Base-by-base conservation (phyloP, 2,888 invertebrate genomes). In the Thumatha senex region DNA sequence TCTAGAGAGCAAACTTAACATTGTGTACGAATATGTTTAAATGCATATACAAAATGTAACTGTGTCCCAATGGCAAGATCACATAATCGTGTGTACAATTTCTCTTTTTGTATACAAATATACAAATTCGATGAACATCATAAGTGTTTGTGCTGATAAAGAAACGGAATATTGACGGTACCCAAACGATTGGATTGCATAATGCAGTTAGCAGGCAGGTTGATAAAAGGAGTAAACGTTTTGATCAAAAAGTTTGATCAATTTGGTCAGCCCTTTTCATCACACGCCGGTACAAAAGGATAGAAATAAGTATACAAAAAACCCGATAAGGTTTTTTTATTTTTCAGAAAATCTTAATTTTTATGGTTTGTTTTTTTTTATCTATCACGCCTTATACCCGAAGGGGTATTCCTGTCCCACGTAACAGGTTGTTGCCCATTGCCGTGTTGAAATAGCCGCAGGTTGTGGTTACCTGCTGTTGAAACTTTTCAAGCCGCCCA, bases 51-150 rank as follows among this genome's bases (percentile, higher is more conserved):
- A n/a, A n/a, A n/a, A 55, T 56, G 67, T 61, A 58, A 61, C 62
- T 61, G 73, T 70, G 64, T 63, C 69, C 70, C 68, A 70, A 78
- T 74, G 80, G 81, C 80, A 80, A 78, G 77, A 80, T 71, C 64
- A 63, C 63, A 53, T 67, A 63, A 57, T 55, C 58, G 57, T 64
- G 53, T 56, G 57, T 62, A 63, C 51, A 56, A 60, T 60, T 56
- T 24, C 18, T 24, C 51, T 48, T 56, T 44, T 42, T 51, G 51
- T 40, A 47, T 49, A 54, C 12, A 30, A n/a, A 40, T 46, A 43
- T 38, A 56, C 38, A 55, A 51, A 15, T 54, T 52, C 40, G 57
- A 47, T 54, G 56, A 51, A 46, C 39, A 53, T 57, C 50, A 51
- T 18, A 48, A 53, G 42, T 52, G 56, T 68, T 68, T 68, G 66